phyloP scores from a whole-genome alignment of 2,888 invertebrate species.

The Melanophora roralis region DNA sequence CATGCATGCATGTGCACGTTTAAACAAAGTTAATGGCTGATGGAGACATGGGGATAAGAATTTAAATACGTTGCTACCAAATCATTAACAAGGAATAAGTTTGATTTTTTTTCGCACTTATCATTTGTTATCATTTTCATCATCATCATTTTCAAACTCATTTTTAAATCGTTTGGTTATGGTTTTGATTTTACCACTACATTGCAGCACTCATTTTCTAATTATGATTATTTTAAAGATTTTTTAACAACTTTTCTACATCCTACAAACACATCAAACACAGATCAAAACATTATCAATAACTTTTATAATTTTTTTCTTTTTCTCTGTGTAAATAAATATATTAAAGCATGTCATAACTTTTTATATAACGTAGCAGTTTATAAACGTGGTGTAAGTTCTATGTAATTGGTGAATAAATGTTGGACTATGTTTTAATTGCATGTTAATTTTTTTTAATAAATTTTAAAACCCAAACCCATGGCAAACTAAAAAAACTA shows the following conservation, averaged over 20 bases:
- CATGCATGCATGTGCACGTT: too few species aligned
- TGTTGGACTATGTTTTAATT: neutral
- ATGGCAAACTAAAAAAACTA: neutral
- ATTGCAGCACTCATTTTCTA: conserved; percentile 38
- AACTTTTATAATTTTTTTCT: neutral
- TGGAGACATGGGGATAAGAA: too few species aligned
- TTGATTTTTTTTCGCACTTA: conserved; percentile 13
- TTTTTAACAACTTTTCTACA: neutral
- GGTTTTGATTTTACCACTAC: conserved; percentile 1
- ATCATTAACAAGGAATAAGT: neutral
- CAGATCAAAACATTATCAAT: neutral
- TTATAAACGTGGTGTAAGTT: conserved; percentile 6
- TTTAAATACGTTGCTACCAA: too few species aligned
- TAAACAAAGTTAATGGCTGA: neutral
- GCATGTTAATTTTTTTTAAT: conserved; percentile 31
- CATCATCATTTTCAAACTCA: conserved; percentile 5
- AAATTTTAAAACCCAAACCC: neutral
- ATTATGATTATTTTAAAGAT: neutral
- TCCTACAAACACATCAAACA: neutral
- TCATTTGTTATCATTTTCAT: neutral
- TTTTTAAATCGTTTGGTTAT: conserved; percentile 9
- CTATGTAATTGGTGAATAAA: conserved; percentile 8
- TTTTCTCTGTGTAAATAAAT: too few species aligned
- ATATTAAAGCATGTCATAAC: neutral
- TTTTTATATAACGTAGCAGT: neutral